Percentiles rank a stretch among this genome's conserved stretches.
phyloP scores from a whole-genome alignment of 2,113 vertebrate species.

The Prunella himalayana region DNA sequence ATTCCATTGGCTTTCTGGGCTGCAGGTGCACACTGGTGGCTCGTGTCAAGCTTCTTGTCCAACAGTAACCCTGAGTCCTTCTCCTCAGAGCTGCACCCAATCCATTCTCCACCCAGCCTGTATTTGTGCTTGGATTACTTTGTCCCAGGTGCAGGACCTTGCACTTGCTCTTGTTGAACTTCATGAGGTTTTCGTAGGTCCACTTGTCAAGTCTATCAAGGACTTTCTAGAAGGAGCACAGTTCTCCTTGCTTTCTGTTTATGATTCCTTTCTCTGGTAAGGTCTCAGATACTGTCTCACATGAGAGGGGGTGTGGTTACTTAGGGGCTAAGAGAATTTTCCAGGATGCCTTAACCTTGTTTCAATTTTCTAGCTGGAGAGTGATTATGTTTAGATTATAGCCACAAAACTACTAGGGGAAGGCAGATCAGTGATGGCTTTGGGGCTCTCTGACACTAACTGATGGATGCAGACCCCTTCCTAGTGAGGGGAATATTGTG shows the following conservation, averaged over 20 bases:
- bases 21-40: not conserved
- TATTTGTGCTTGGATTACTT: not conserved
- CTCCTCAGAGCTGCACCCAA: too few species aligned
- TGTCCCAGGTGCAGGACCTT: not conserved
- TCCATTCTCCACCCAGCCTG: not conserved
- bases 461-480: not conserved
- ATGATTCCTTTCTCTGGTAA: not conserved
- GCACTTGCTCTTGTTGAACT: not conserved
- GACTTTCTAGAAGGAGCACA: not conserved
- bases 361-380: not conserved
- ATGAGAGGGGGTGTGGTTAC: not conserved
- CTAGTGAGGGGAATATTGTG: not conserved
- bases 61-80: too few species aligned
- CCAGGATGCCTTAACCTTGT: not conserved
- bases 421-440: not conserved
- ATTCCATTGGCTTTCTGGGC: not conserved
- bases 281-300: not conserved
- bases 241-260: not conserved
- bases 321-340: not conserved
- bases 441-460: not conserved
- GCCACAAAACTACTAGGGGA: not conserved
- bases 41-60: not conserved
- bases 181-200: not conserved
- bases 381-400: not conserved
- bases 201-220: not conserved